A percentile compares a stretch with the other conserved stretches of the same genome.
Evolutionary conservation across 2,797 vertebrate species (phyloP).

Genomic region (Anabas testudineus): DNA sequence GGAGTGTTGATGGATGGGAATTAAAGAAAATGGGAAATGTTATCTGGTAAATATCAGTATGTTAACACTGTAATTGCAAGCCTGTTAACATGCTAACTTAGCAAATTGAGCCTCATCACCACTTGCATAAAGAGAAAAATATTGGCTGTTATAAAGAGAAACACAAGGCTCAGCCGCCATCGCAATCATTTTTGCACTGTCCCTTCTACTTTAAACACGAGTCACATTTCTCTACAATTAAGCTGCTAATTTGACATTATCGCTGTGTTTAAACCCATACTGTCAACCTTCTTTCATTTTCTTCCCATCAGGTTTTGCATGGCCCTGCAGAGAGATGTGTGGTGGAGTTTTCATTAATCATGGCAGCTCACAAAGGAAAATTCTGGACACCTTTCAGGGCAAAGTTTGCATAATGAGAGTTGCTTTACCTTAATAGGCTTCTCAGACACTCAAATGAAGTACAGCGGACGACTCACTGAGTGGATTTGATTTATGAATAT

Average conservation of each 20-base stretch:
- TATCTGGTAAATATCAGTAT: too few species aligned
- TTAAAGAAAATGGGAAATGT: too few species aligned
- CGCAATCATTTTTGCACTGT: background rate
- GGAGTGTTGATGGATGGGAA: too few species aligned
- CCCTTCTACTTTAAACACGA: background rate
- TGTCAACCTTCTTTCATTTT: conserved; percentile 17
- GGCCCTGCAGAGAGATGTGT: background rate
- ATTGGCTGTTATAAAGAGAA: background rate
- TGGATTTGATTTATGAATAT: conserved; percentile 28
- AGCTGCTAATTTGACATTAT: conserved; percentile 23
- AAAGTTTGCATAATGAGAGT: conserved; percentile 36
- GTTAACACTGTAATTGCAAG: too few species aligned
- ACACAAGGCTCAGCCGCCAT: background rate
- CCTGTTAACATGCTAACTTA: too few species aligned
- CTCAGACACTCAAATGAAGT: conserved; percentile 17
- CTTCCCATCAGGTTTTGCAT: background rate
- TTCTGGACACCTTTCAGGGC: conserved; percentile 28
- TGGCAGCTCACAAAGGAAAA: conserved; percentile 19
- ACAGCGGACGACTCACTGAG: conserved; percentile 15
- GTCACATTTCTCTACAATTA: conserved; percentile 9
- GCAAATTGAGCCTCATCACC: too few species aligned
- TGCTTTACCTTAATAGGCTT: conserved; percentile 19
- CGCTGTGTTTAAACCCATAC: conserved; percentile 4
- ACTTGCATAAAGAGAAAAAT: too few species aligned
- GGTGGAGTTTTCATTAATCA: conserved; percentile 22